phyloP scores from a whole-genome alignment of 2,888 invertebrate genomes.

The Latrodectus hesperus region DNA sequence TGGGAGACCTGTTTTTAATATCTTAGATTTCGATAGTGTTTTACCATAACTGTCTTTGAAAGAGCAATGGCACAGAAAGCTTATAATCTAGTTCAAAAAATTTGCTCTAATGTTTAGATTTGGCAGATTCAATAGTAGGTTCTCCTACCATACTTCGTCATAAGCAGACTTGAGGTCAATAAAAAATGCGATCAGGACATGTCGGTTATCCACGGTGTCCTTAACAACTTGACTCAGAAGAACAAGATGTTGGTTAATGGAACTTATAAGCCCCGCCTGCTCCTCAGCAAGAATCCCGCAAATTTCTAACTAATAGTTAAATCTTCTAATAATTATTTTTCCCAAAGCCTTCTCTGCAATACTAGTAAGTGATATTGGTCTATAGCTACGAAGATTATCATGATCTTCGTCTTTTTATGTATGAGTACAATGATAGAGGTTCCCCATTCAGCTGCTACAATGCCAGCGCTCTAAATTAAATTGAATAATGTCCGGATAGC shows the following conservation, averaged over 20 bases:
- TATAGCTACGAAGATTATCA: neutral
- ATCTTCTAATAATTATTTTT: neutral
- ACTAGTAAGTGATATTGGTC: neutral
- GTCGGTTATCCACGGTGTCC: neutral
- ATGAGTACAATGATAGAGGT: neutral
- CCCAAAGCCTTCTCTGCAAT: neutral
- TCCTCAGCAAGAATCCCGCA: neutral
- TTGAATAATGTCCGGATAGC: neutral
- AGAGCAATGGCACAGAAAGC: too few relatives aligned
- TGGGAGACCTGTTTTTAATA: too few relatives aligned
- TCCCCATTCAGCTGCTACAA: neutral
- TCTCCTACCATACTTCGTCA: too few relatives aligned
- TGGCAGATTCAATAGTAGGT: too few relatives aligned
- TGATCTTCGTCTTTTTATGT: constrained; percentile 11
- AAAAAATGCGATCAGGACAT: too few relatives aligned
- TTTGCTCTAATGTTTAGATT: too few relatives aligned
- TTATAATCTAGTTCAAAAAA: too few relatives aligned
- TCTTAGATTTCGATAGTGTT: too few relatives aligned
- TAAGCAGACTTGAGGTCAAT: too few relatives aligned
- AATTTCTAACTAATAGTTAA: neutral
- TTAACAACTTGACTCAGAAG: neutral
- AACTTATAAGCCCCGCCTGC: neutral
- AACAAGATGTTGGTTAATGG: neutral
- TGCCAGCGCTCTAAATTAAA: neutral
- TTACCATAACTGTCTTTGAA: too few relatives aligned